These are phyloP conservation scores for Selenia dentaria DNA, from an alignment of 2,888 invertebrate genomes.

Conservation along the genomic window DNA sequence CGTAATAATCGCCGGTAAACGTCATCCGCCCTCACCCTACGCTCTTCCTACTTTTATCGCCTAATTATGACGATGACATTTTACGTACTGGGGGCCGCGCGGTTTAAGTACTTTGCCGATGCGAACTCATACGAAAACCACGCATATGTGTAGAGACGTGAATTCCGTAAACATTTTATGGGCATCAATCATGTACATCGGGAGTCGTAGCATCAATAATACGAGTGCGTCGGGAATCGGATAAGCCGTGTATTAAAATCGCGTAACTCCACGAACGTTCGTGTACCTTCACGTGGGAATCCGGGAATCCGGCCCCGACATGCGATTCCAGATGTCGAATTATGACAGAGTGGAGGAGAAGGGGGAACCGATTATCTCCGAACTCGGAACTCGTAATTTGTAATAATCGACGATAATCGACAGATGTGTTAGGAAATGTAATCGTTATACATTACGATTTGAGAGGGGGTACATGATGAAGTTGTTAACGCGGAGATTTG, in stretches of 20 bases:
- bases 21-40: too few species aligned
- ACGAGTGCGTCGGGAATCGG: constrained; percentile 6
- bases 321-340: constrained; percentile 22
- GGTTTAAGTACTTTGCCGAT: too few species aligned
- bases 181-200: constrained; percentile 45
- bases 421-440: constrained; percentile 29
- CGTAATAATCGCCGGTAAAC: too few species aligned
- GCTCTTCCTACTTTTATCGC: too few species aligned
- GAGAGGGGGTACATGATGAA: constrained; percentile 17
- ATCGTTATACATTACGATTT: constrained; percentile 22
- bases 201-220: constrained; percentile 45
- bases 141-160: too few species aligned
- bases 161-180: constrained; percentile 42
- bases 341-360: constrained; percentile 15
- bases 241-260: too few species aligned
- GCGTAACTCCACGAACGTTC: constrained; percentile 23
- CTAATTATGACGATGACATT: too few species aligned
- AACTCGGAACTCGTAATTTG: constrained; percentile 29
- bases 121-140: too few species aligned
- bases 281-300: constrained; percentile 7
- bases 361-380: constrained; percentile 25
- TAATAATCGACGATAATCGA: constrained; percentile 30
- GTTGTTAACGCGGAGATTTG: constrained; percentile 7
- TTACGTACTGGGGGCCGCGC: too few species aligned
- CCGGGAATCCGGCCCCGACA: constrained; percentile 8